Evolutionary conservation across 2,888 invertebrate species (phyloP).

Genomic region (Poecilus cupreus): DNA sequence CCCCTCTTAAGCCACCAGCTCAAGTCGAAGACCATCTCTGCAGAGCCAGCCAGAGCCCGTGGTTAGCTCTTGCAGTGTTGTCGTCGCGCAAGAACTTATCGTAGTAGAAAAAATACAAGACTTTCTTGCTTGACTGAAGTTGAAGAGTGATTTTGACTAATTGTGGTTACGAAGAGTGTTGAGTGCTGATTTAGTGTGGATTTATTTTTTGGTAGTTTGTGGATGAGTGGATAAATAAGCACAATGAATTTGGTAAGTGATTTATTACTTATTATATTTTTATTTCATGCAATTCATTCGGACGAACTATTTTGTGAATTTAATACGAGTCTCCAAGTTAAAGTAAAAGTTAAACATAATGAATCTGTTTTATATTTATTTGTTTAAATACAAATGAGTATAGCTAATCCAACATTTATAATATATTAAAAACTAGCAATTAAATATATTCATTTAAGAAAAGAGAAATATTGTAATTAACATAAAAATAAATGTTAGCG

Average conservation of each 20-base stretch:
- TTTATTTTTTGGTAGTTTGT: not conserved
- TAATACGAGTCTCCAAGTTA: no score
- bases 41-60: not conserved
- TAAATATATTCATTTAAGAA: not conserved
- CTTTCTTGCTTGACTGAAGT: not conserved
- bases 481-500: not conserved
- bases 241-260: slow-evolving; percentile 20
- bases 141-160: not conserved
- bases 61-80: not conserved
- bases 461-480: slow-evolving; percentile 21
- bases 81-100: not conserved
- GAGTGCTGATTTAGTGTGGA: not conserved
- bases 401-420: not conserved
- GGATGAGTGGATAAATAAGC: slow-evolving; percentile 10
- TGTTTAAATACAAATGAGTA: not conserved
- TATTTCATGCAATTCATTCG: no score
- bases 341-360: no score
- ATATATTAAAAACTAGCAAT: not conserved
- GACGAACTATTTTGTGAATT: no score
- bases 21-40: not conserved
- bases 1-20: not conserved
- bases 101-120: not conserved
- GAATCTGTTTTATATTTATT: no score
- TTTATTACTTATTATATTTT: not conserved
- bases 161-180: not conserved